Base-by-base conservation (phyloP, 2,888 invertebrate genomes). In the Acleris literana region DNA sequence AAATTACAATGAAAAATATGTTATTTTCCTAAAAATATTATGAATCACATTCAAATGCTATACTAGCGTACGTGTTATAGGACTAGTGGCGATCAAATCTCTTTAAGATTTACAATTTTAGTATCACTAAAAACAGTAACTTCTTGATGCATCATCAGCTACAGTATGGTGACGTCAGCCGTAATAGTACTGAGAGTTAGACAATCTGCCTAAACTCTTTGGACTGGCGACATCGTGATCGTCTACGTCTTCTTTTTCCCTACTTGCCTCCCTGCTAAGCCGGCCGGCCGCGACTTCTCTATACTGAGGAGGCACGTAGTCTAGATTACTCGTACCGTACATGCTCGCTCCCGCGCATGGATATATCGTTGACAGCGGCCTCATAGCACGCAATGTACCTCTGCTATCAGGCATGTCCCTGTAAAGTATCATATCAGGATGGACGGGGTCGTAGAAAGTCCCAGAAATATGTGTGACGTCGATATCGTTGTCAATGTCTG, bases 401-500 rank as follows among this genome's bases (percentile, higher is more conserved):
- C 83, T 87, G 25, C 76, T 81, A 0, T 86, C 88, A 44, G 86
- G 86, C 16, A 83, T 76, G 69, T 91, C 90, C 75, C 86, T 87
- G 58, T 91, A 92, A 1, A 92, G 72, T 49, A 92, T 91, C 92
- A 92, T 91, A 63, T 92, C 92, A 53, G 92, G 92, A 74, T 92
- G 92, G 0, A 84, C 76, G 2, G 90, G 90, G 70, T 92, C 92
- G 66, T 90, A 89, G 77, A 92, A 92, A 0, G 88, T 87, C 72
- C 92, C 92, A 71, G 92, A 92, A 67, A 92, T 90, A 64, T 92
- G 92, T 69, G 88, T 87, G 1, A 92, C 83, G 25, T 90, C 91
- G 6, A 83, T 84, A 60, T 92, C 92, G 56, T 90, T 90, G 64
- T 92, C 92, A 16, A 92, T 83, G 68, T 92, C 92, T 39, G 92